These are phyloP conservation scores for Zaprionus taronus DNA, from an alignment of 1,140 invertebrate species.

Conservation along the genomic window DNA sequence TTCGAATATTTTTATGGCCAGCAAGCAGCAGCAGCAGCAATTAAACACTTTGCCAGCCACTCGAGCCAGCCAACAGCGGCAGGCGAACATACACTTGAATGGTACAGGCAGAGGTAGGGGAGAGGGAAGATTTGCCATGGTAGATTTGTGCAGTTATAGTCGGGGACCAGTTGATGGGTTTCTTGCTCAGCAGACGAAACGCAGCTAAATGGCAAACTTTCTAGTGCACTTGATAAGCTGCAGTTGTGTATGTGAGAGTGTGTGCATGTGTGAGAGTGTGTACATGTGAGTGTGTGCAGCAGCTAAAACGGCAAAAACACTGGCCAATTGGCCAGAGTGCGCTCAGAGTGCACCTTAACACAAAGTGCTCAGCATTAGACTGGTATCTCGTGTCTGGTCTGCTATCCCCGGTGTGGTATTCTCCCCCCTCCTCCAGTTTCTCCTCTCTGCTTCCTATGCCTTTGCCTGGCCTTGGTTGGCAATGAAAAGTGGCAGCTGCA, in stretches of 20 bases:
- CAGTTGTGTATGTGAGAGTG: not conserved
- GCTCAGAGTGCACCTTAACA: conserved; percentile 29
- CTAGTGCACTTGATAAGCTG: conserved; percentile 18
- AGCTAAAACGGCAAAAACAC: conserved; percentile 14
- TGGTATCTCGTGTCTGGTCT: conserved; percentile 4
- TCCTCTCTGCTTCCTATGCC: not conserved
- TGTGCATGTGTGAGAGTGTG: not conserved
- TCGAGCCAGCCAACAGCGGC: not conserved
- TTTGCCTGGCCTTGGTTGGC: not conserved
- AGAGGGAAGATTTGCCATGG: not conserved
- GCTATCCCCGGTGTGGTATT: not conserved
- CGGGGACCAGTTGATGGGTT: conserved; percentile 10
- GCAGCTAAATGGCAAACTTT: conserved; percentile 25
- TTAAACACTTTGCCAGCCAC: conserved; percentile 55
- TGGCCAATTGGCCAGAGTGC: conserved; percentile 34
- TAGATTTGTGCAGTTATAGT: not conserved
- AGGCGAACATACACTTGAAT: conserved; percentile 25
- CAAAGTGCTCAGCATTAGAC: conserved; percentile 32
- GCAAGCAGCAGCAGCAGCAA: conserved; percentile 52
- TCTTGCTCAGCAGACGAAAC: conserved; percentile 6
- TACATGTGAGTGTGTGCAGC: not conserved
- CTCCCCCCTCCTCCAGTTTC: no score
- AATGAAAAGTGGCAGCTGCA: conserved; percentile 34
- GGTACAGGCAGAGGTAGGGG: not conserved
- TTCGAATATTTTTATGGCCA: conserved; percentile 52